Conservation (phyloP, 2,888 invertebrate genomes). For the Villa cingulata region DNA sequence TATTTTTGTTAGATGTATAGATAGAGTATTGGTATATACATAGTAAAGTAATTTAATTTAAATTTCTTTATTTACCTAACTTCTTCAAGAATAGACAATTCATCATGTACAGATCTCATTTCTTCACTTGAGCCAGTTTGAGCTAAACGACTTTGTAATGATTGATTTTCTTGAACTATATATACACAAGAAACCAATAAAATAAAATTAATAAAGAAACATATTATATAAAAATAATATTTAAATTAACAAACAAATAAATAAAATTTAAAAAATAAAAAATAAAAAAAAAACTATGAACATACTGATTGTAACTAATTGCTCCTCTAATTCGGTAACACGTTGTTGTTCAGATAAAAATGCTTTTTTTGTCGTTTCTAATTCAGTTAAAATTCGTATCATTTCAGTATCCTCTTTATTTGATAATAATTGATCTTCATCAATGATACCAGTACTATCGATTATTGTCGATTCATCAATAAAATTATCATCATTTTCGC, state of each 20-base stretch:
- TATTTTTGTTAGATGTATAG: no score
- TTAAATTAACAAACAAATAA: not conserved
- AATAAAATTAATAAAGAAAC: no score
- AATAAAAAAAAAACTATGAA: conserved; percentile 1
- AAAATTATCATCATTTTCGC: no score
- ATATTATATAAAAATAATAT: not conserved
- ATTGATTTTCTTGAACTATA: conserved; percentile 33
- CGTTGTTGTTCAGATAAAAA: conserved; percentile 58
- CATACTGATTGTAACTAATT: conserved; percentile 45
- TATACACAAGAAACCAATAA: conserved; percentile 4
- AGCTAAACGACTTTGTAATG: conserved; percentile 29
- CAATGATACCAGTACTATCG: not conserved
- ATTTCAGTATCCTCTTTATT: conserved; percentile 33
- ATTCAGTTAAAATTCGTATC: conserved; percentile 50
- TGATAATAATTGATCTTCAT: conserved; percentile 6
- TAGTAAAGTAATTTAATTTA: no score
- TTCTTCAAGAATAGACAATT: conserved; percentile 71
- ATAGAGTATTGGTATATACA: no score
- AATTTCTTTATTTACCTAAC: conserved; percentile 46
- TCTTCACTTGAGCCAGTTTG: conserved; percentile 49
- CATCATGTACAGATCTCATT: conserved; percentile 70
- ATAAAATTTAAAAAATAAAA: no score
- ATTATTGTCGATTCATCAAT: no score
- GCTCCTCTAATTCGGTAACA: conserved; percentile 62
- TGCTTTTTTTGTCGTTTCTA: conserved; percentile 54